Evolutionary conservation across 2,797 vertebrate genomes (phyloP), one percentile per base, ranked within the genome.

Genomic region (Linurgus olivaceus): DNA sequence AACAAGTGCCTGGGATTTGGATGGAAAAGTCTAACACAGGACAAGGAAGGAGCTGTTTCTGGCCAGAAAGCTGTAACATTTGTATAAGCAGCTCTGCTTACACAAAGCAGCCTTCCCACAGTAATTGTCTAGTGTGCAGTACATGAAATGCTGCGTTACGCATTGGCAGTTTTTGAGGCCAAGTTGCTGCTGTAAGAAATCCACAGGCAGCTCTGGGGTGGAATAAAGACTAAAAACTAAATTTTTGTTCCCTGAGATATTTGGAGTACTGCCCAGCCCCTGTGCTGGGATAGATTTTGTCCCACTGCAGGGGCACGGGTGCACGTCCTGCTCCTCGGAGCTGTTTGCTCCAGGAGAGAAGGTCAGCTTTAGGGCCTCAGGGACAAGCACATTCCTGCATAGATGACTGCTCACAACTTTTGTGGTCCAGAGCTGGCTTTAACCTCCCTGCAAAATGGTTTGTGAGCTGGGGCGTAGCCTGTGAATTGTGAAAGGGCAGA

Each of bases 121-220:
- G 24, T 48, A 81, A 93, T 68, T 87, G 78, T 75, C 44, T 48
- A 2, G 55, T 37, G 78, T n/a, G 63, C 29, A 50, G 42, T n/a
- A 77, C 42, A 18, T 11, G 68, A 92, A 77, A 65, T 0, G 2
- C 47, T 33, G 42, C 20, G 79, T 63, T 95, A 88, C 6, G 37
- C 86, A 48, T 12, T 89, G 70, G 44, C 75, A 72, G 61, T 17
- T 96, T 96, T 90, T 89, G 63, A 94, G 86, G 83, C 80, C 95
- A 87, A 51, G 65, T 55, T 79, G 72, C 47, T 65, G 50, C 38
- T 85, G 14, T 47, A 82, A 93, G 81, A 91, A 93, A 93, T 47
- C 78, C 67, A 91, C 77, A 80, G 48, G 48, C 33, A 1, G 28
- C 67, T 77, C 52, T 51, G 29, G 38, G 51, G 24, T 66, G 52